Evolutionary conservation across 2,888 invertebrate species (phyloP).

Genomic region (Drosophila yooni): DNA sequence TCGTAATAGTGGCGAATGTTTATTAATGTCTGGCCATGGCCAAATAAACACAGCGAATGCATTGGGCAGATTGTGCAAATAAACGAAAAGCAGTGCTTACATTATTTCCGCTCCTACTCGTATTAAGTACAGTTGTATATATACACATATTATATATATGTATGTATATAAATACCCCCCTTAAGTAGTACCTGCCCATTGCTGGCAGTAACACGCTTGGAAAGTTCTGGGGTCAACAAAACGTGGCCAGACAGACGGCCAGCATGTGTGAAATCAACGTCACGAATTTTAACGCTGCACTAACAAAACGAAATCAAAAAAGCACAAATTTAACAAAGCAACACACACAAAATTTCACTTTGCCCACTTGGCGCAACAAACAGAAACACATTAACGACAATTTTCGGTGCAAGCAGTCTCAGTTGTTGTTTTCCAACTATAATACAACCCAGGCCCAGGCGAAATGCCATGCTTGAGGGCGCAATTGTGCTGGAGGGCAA

Average conservation of each 20-base stretch:
- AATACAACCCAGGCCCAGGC: conserved; percentile 15
- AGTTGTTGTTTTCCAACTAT: conserved; percentile 12
- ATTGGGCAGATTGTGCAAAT: conserved; percentile 45
- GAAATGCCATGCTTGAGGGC: conserved; percentile 75
- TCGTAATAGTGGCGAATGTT: conserved; percentile 33
- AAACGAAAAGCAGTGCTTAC: conserved; percentile 41
- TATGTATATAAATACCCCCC: too few relatives aligned
- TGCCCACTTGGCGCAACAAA: conserved; percentile 41
- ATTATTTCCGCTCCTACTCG: conserved; percentile 28
- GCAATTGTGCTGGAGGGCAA: conserved; percentile 76
- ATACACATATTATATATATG: neutral
- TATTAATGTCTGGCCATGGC: conserved; percentile 41
- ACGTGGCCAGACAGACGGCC: conserved; percentile 54
- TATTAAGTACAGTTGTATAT: conserved; percentile 5
- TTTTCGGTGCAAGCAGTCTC: conserved; percentile 53
- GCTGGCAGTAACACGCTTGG: conserved; percentile 57
- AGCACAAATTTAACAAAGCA: conserved; percentile 26
- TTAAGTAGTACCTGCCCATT: neutral
- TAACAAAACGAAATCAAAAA: conserved; percentile 56
- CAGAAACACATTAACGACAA: conserved; percentile 70
- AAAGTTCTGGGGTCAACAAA: conserved; percentile 67
- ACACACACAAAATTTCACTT: conserved; percentile 65
- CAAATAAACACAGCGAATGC: conserved; percentile 36
- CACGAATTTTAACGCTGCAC: conserved; percentile 71
- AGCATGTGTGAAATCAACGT: conserved; percentile 66